Base-by-base conservation (phyloP, 2,797 vertebrate genomes). In the Taeniopygia guttata region DNA sequence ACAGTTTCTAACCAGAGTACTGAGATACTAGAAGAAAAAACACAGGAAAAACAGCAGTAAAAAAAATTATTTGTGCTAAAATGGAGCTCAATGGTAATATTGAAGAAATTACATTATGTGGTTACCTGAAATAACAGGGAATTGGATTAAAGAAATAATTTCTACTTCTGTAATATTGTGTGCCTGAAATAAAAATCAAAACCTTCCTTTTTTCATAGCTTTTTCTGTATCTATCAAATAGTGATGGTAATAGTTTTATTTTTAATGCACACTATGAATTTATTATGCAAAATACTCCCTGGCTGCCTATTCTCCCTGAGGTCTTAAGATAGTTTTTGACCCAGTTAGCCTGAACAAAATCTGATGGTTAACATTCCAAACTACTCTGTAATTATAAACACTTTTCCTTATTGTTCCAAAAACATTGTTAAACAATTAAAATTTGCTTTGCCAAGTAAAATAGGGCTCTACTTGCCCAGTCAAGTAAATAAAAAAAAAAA, bases 361-460 rank as follows among this genome's bases (percentile, higher is more conserved):
- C 38, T 74, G 58, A 83, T 54, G 23, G 76, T 55, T 94, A 88
- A 75, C 68, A 93, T 93, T 94, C 69, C 83, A 86, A 96, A 93
- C 43, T 69, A 68, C 17, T 23, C 38, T 86, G 66, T 94, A 96
- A 94, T 95, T 91, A 89, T 81, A 95, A 95, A 92, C 68, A 89
- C 34, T 85, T 94, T 74, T 68, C 64, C 52, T 93, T 92, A 72
- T 62, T 87, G 60, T 83, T 92, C 64, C 58, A 89, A 87, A 95
- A 89, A 27, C 67, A 91, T 66, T 68, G 68, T 72, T 81, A 93
- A 46, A 87, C 70, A 96, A 84, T 76, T 95, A 96, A 93, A 77
- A 92, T 77, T 40, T 79, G 25, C 56, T 87, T 89, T 95, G 90
- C 76, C 90, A 96, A 95, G 73, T 52, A 95, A 96, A 95, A 90